Evolutionary conservation across 2,113 vertebrate species (phyloP).

Genomic region (Capreolus pygargus): DNA sequence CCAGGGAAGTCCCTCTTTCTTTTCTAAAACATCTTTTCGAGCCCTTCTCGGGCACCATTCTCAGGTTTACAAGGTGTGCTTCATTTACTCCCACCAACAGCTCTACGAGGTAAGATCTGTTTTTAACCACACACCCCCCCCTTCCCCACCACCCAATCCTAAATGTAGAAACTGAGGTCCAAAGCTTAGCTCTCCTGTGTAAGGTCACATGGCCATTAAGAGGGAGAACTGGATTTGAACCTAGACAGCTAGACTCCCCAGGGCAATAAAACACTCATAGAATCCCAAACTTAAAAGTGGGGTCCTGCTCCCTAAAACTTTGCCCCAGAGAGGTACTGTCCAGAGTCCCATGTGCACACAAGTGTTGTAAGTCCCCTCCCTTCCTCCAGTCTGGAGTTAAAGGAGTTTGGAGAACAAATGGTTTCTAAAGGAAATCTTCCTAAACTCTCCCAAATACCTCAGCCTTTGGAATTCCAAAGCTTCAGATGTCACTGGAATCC

Average conservation of each 20-base stretch:
- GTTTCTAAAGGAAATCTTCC: neutral
- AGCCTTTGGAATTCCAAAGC: neutral
- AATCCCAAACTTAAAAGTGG: neutral
- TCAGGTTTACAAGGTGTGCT: neutral
- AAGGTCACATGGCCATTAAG: neutral
- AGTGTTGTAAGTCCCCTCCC: neutral
- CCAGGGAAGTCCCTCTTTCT: neutral
- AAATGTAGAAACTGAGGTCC: neutral
- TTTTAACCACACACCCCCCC: neutral
- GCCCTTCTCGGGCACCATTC: neutral
- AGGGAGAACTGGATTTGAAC: neutral
- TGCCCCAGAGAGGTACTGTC: neutral
- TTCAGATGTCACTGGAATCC: neutral
- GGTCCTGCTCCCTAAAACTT: neutral
- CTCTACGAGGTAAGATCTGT: neutral
- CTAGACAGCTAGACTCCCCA: neutral
- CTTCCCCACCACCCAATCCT: rapidly evolving
- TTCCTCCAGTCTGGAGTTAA: neutral
- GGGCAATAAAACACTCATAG: neutral
- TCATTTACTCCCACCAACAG: neutral
- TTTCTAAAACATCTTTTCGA: neutral
- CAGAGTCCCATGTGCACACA: neutral
- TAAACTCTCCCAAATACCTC: neutral
- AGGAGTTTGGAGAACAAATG: neutral
- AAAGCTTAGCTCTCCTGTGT: neutral